A percentile compares a stretch with the other conserved stretches of the same genome.
These are phyloP conservation scores for Clistopyga incitator DNA, from an alignment of 2,888 invertebrate genomes.

Conservation along the genomic window DNA sequence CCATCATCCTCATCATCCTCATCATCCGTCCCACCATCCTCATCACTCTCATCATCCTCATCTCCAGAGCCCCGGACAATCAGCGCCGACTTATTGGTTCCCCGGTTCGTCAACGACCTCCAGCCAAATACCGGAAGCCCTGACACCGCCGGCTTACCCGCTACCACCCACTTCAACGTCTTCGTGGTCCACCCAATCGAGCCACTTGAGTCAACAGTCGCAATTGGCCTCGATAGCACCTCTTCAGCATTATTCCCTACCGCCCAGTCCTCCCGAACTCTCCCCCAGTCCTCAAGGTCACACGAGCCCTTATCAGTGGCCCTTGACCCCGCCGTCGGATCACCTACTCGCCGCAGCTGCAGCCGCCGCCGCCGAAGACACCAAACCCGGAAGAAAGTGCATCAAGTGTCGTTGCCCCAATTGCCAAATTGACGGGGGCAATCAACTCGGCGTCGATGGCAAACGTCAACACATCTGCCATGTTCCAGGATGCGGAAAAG, in stretches of 20 bases:
- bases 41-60: conserved; percentile 68
- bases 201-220: conserved; percentile 53
- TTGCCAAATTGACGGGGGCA: conserved; percentile 91
- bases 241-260: conserved; percentile 76
- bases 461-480: conserved; percentile 95
- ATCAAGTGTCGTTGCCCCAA: conserved; percentile 93
- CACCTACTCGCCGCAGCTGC: conserved; percentile 62
- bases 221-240: conserved; percentile 69
- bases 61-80: conserved; percentile 70
- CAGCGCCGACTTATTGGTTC: conserved; percentile 75
- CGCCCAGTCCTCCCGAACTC: conserved; percentile 76
- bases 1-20: conserved; percentile 65
- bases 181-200: conserved; percentile 63
- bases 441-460: conserved; percentile 90
- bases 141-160: conserved; percentile 75
- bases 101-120: conserved; percentile 69
- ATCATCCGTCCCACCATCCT: conserved; percentile 71
- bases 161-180: conserved; percentile 67
- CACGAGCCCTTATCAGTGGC: conserved; percentile 76
- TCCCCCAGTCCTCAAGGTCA: conserved; percentile 75
- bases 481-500: conserved; percentile 93
- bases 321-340: conserved; percentile 75
- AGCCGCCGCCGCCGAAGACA: conserved; percentile 65
- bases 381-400: conserved; percentile 86
- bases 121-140: conserved; percentile 73